Conservation (phyloP, 2,113 vertebrate genomes). For the Puntigrus tetrazona region DNA sequence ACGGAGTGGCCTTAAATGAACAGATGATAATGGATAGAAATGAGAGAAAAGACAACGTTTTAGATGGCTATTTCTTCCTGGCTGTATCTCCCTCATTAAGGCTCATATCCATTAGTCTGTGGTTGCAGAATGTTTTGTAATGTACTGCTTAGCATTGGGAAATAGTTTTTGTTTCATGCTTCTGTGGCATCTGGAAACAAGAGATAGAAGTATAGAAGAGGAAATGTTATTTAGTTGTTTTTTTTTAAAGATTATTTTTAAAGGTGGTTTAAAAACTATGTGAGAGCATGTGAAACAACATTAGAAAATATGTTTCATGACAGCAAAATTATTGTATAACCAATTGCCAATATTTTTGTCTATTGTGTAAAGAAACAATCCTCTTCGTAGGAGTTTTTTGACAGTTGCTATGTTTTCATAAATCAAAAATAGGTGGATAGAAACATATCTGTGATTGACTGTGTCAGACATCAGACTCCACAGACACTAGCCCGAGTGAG, state of each 20-base stretch:
- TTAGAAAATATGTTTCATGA: neutral
- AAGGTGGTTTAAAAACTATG: neutral
- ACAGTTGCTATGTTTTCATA: no score
- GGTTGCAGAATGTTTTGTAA: slow-evolving; percentile 18
- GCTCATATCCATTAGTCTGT: slow-evolving; percentile 35
- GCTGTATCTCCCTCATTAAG: neutral
- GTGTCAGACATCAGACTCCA: slow-evolving; percentile 63
- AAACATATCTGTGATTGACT: slow-evolving; percentile 71
- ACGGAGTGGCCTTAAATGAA: slow-evolving; percentile 27
- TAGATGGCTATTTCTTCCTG: neutral
- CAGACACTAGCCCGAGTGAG: slow-evolving; percentile 41
- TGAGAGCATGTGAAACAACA: neutral
- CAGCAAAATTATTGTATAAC: neutral
- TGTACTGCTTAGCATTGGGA: slow-evolving; percentile 16
- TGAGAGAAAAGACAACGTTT: slow-evolving; percentile 9
- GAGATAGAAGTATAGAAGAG: no score
- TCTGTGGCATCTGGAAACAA: neutral
- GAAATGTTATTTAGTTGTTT: no score
- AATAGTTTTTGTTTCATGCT: slow-evolving; percentile 2
- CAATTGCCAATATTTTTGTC: slow-evolving; percentile 8
- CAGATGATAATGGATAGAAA: slow-evolving; percentile 20
- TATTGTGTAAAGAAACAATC: neutral
- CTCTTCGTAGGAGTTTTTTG: neutral
- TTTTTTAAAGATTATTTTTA: slow-evolving; percentile 4
- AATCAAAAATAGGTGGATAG: no score